Evolutionary conservation across 2,113 vertebrate species (phyloP).

Genomic region (Anguilla japonica): DNA sequence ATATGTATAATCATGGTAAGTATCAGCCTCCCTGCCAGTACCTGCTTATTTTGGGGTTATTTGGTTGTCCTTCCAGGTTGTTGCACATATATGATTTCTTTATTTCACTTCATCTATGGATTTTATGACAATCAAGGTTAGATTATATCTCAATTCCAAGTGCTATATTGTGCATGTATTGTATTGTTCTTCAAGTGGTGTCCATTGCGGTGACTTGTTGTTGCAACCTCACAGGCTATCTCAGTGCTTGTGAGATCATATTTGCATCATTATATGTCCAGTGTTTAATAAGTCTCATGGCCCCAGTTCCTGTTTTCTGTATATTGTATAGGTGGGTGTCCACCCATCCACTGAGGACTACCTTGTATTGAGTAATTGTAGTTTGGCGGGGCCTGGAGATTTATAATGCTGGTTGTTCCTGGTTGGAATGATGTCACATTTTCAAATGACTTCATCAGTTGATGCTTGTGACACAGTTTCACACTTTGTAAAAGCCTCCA

Average conservation of each 20-base stretch:
- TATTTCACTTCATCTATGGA: too few species aligned
- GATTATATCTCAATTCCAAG: too few species aligned
- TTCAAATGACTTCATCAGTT: constrained; percentile 7
- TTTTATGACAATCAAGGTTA: too few species aligned
- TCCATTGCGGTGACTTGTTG: too few species aligned
- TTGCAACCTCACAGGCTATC: background rate
- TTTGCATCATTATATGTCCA: background rate
- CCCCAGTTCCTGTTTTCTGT: background rate
- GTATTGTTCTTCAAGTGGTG: too few species aligned
- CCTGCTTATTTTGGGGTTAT: too few species aligned
- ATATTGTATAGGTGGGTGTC: background rate
- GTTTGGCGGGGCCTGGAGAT: background rate
- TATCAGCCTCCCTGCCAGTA: too few species aligned
- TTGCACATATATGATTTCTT: too few species aligned
- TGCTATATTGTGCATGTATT: too few species aligned
- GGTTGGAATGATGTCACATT: constrained; percentile 19
- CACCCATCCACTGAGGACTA: background rate
- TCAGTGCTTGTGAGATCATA: background rate
- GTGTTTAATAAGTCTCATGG: background rate
- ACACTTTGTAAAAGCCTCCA: constrained; percentile 19
- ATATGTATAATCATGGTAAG: too few species aligned
- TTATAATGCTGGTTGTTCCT: background rate
- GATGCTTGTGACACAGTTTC: constrained; percentile 11
- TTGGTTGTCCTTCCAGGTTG: too few species aligned
- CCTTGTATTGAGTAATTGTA: background rate